A percentile compares a stretch with the other conserved stretches of the same genome.
Evolutionary conservation across 2,888 invertebrate species (phyloP).

Genomic region (Diogma glabrata): DNA sequence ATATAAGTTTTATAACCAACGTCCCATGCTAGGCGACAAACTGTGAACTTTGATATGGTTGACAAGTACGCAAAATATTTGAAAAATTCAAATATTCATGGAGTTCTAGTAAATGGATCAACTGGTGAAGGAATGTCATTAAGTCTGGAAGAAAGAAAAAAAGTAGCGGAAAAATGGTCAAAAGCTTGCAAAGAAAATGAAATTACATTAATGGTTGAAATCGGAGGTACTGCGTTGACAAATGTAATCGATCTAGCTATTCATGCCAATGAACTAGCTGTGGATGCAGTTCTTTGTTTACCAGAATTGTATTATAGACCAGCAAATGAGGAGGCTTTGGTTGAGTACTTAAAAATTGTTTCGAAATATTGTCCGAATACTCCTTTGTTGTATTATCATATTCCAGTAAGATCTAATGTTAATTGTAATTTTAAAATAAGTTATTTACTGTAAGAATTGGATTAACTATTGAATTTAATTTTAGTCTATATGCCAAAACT

Average conservation of each 20-base stretch:
- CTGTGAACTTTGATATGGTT: slow-evolving; percentile 42
- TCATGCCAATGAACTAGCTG: slow-evolving; percentile 53
- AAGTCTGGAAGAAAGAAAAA: slow-evolving; percentile 54
- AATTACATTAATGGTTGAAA: slow-evolving; percentile 56
- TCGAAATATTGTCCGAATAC: slow-evolving; percentile 58
- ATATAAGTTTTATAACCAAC: too few species aligned
- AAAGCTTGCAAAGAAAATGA: slow-evolving; percentile 41
- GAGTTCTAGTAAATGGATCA: slow-evolving; percentile 67
- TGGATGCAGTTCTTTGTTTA: slow-evolving; percentile 56
- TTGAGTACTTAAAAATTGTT: slow-evolving; percentile 53
- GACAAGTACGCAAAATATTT: slow-evolving; percentile 54
- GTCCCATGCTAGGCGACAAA: slow-evolving; percentile 29
- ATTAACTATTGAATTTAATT: too few species aligned
- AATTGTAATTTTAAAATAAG: too few species aligned
- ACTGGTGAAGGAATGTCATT: slow-evolving; percentile 64
- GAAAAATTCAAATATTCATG: slow-evolving; percentile 46
- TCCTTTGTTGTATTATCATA: slow-evolving; percentile 75
- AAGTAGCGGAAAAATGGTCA: slow-evolving; percentile 52
- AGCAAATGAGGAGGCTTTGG: slow-evolving; percentile 43
- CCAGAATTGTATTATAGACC: slow-evolving; percentile 72
- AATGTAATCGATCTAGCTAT: slow-evolving; percentile 56
- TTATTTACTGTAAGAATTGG: too few species aligned
- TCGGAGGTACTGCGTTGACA: slow-evolving; percentile 56
- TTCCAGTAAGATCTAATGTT: slow-evolving; percentile 59
- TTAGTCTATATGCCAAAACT: slow-evolving; percentile 63